Percentiles rank a stretch among this genome's conserved stretches.
These are phyloP conservation scores for Rhysida immarginata DNA, from an alignment of 1,140 invertebrate genomes.

Conservation along the genomic window DNA sequence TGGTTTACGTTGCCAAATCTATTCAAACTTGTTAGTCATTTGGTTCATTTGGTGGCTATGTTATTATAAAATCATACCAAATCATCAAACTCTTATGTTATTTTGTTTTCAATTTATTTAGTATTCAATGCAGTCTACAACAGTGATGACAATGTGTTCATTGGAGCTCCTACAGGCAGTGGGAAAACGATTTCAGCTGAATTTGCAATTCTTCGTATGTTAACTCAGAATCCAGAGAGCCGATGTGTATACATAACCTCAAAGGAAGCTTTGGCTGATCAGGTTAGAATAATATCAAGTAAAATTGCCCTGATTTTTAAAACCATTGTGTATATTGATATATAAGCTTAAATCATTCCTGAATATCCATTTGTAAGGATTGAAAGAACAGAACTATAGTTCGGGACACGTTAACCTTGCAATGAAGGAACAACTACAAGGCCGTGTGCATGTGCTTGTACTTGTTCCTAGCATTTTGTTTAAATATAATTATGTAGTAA, in stretches of 20 bases:
- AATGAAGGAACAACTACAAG: too few species aligned
- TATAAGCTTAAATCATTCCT: too few species aligned
- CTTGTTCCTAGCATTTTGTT: too few species aligned
- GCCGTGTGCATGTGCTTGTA: too few species aligned
- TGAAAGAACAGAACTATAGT: too few species aligned
- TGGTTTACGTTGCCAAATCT: slow-evolving; percentile 21
- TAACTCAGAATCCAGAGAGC: slow-evolving; percentile 45
- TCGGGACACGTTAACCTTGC: too few species aligned
- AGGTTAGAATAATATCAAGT: slow-evolving; percentile 39
- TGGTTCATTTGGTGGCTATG: slow-evolving; percentile 7
- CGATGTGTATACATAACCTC: slow-evolving; percentile 86
- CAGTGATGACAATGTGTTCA: slow-evolving; percentile 95
- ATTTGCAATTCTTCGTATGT: slow-evolving; percentile 81
- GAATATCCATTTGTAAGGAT: too few species aligned
- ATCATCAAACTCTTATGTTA: too few species aligned
- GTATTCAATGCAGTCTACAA: slow-evolving; percentile 99
- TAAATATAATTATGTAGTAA: too few species aligned
- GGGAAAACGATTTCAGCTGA: slow-evolving; percentile 96
- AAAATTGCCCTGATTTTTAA: slow-evolving; percentile 4
- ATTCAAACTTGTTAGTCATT: slow-evolving; percentile 6
- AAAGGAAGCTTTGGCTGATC: slow-evolving; percentile 77
- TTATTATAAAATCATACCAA: too few species aligned
- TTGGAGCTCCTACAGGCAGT: slow-evolving; percentile 92
- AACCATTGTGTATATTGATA: not conserved
- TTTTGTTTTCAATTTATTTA: too few species aligned